Evolutionary conservation across 2,797 vertebrate species (phyloP).

Genomic region (Psittacula derbiana): DNA sequence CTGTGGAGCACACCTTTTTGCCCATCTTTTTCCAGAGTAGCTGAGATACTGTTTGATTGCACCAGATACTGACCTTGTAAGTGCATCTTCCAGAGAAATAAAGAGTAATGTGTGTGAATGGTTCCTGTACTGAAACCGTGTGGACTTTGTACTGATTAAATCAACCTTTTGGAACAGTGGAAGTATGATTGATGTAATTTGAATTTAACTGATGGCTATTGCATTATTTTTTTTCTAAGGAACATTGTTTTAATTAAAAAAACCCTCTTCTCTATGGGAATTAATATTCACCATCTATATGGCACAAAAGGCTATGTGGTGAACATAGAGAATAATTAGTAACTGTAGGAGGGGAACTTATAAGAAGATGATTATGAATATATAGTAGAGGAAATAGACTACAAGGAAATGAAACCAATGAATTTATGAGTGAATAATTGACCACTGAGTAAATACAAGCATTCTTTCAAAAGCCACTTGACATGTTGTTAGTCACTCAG

Average conservation of each 20-base stretch:
- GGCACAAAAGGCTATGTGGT: conserved; percentile 22
- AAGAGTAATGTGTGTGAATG: not conserved
- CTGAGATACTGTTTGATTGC: not conserved
- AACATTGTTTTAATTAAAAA: conserved; percentile 48
- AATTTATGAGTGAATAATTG: conserved; percentile 55
- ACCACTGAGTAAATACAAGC: conserved; percentile 20
- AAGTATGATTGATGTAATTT: not conserved
- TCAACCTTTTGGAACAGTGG: not conserved
- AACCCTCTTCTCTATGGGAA: not conserved
- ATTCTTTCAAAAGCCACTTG: conserved; percentile 28
- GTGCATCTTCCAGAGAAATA: not conserved
- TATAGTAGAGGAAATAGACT: conserved; percentile 44
- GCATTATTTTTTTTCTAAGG: conserved; percentile 27
- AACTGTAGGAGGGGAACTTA: conserved; percentile 33
- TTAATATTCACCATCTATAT: conserved; percentile 47
- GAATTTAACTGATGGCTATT: conserved; percentile 46
- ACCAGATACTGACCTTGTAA: not conserved
- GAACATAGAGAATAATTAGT: not conserved
- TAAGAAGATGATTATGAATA: conserved; percentile 31
- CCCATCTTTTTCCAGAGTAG: not conserved
- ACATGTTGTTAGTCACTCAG: not conserved
- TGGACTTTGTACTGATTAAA: not conserved
- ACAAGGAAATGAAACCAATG: conserved; percentile 33
- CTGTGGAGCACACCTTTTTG: not conserved
- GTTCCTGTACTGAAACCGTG: not conserved